Evolutionary conservation across 2,797 vertebrate species (phyloP), one percentile per base, ranked within the genome.

Genomic region (Tauraco hartlaubi): DNA sequence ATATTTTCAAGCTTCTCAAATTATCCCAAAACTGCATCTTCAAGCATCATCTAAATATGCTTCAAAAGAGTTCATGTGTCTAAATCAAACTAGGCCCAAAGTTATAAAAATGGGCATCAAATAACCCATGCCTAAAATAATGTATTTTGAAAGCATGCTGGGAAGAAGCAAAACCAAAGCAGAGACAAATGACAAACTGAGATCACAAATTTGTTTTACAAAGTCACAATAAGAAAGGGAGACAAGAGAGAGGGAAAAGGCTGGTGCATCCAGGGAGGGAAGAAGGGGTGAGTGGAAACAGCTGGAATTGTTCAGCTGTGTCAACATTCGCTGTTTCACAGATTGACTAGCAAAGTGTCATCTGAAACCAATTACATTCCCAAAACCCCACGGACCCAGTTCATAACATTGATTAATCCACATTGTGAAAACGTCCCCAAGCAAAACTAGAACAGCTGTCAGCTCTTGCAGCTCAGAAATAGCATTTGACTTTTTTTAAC

Each of bases 361-460:
- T 97, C 98, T 98, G 98, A 98, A 98, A 98, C 98, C 98, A 98
- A 98, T 98, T 98, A 98, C 97, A 97, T 97, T 97, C 97, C 97
- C 97, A 98, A 98, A 97, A 96, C 98, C 98, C 98, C 97, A 98
- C 7, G 97, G 98, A 98, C 98, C 97, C 95, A 95, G 97, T 98
- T 98, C 97, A 98, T 98, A 98, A 98, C 98, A 98, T 97, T 98
- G 98, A 98, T 98, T 98, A 98, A 98, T 98, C 98, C 98, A 97
- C 97, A 97, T 96, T 98, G 98, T 97, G 95, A 97, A 98, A 98
- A 98, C 62, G 97, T 98, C 98, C 98, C 98, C 97, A 97, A 98
- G 98, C 98, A 98, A 98, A 98, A 97, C 97, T 93, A 69, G 89
- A 98, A 97, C 98, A 98, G 98, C 98, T 98, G 98, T 97, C 97